These are phyloP conservation scores for Slavum lentiscoides DNA, from an alignment of 2,888 invertebrate genomes.

Conservation along the genomic window DNA sequence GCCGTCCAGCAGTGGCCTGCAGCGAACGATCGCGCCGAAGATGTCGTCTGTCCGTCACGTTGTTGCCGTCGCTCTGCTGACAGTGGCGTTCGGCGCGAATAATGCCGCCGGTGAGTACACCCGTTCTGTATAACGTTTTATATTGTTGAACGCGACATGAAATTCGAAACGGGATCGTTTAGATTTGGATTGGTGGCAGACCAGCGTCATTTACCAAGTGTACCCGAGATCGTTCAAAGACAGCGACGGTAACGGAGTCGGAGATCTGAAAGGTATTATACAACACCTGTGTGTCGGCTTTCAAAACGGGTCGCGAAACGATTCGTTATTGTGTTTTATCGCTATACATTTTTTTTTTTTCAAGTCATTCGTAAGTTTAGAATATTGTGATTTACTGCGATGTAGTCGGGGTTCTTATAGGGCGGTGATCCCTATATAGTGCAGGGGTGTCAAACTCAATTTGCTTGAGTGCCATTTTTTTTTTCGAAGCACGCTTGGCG, in stretches of 20 bases:
- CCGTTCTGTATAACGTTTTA: background rate
- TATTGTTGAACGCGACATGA: background rate
- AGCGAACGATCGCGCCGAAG: background rate
- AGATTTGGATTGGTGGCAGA: constrained; percentile 77
- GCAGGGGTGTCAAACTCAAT: too few relatives aligned
- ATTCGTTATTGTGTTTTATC: too few relatives aligned
- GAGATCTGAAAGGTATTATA: constrained; percentile 86
- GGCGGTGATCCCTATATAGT: too few relatives aligned
- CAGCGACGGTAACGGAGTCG: constrained; percentile 78
- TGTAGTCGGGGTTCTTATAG: too few relatives aligned
- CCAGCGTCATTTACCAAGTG: constrained; percentile 80
- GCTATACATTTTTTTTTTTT: too few relatives aligned
- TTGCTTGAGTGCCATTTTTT: too few relatives aligned
- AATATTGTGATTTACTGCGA: too few relatives aligned
- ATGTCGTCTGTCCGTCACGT: background rate
- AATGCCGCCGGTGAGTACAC: constrained; percentile 5
- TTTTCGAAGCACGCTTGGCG: too few relatives aligned
- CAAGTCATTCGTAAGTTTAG: too few relatives aligned
- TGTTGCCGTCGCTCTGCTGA: background rate
- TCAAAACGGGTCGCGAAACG: too few relatives aligned
- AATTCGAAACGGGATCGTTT: background rate
- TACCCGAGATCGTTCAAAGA: constrained; percentile 86
- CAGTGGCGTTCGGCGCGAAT: background rate
- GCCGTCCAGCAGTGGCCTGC: background rate
- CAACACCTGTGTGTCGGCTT: constrained; percentile 55